Percentiles rank a stretch among this genome's conserved stretches.
Conservation (phyloP, 1,140 invertebrate species). For the Ceratina japonica region DNA sequence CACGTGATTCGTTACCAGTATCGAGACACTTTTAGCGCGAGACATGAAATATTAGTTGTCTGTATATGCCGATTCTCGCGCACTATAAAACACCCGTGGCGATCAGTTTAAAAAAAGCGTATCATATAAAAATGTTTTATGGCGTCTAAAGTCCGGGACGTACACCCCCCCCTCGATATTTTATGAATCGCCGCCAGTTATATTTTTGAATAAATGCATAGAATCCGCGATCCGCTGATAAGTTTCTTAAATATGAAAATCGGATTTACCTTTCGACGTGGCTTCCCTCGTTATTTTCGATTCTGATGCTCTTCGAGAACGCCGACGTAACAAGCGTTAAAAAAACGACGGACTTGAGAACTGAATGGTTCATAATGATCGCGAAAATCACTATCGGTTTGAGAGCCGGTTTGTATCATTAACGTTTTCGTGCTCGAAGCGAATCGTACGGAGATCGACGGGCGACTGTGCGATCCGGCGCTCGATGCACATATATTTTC, state of each 20-base stretch:
- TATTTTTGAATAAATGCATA: too few species aligned
- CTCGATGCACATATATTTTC: conserved; percentile 14
- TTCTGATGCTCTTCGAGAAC: neutral
- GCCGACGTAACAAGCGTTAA: neutral
- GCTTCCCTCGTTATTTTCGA: neutral
- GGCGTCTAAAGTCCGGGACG: too few species aligned
- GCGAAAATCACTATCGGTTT: conserved; percentile 16
- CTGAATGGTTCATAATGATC: conserved; percentile 6
- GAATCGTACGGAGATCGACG: conserved; percentile 24
- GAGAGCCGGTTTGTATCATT: neutral
- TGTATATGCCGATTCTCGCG: too few species aligned
- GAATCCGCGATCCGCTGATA: too few species aligned
- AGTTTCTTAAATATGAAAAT: neutral
- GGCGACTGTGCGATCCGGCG: conserved; percentile 22
- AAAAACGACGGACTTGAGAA: neutral
- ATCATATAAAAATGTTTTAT: too few species aligned
- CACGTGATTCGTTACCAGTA: neutral
- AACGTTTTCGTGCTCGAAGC: conserved; percentile 8
- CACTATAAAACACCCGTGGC: too few species aligned
- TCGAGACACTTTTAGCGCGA: neutral
- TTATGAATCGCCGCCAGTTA: too few species aligned
- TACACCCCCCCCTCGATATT: too few species aligned
- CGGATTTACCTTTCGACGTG: neutral
- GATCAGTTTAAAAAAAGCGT: too few species aligned
- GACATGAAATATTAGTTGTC: too few species aligned